Percentiles rank a stretch among this genome's conserved stretches.
Evolutionary conservation across 2,797 vertebrate genomes (phyloP).

Genomic region (Smutsia gigantea): DNA sequence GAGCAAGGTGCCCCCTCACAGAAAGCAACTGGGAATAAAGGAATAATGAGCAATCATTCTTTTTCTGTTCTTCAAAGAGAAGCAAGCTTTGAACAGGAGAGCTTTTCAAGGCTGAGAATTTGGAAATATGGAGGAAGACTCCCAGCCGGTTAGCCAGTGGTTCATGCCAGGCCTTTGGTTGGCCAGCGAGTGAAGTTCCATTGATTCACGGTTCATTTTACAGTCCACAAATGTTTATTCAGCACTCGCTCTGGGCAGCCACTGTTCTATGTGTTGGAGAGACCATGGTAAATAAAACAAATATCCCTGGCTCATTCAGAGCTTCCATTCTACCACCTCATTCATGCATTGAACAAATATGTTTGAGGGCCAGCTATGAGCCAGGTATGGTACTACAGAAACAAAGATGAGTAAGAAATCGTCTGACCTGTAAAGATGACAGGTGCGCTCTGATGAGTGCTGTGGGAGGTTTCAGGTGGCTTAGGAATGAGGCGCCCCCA

Average conservation of each 20-base stretch:
- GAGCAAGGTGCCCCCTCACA: not conserved
- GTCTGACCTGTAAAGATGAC: not conserved
- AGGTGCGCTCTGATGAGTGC: not conserved
- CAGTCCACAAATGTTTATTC: not conserved
- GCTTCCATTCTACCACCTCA: not conserved
- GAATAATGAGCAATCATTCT: not conserved
- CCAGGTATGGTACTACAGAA: not conserved
- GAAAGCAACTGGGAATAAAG: not conserved
- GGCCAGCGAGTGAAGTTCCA: not conserved
- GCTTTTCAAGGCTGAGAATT: not conserved
- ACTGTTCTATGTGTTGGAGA: not conserved
- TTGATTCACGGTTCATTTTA: not conserved
- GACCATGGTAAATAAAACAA: not conserved
- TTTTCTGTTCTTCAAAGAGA: constrained; percentile 59
- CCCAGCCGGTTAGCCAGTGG: not conserved
- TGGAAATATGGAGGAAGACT: not conserved
- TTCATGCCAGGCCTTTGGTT: not conserved
- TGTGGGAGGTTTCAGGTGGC: not conserved
- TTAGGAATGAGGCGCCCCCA: not conserved
- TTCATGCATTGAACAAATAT: not conserved
- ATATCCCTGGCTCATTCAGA: not conserved
- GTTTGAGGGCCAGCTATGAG: not conserved
- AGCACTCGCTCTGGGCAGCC: accelerated
- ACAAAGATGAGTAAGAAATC: not conserved
- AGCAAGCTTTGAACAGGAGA: not conserved